These are phyloP conservation scores for Trichonephila inaurata DNA, from an alignment of 1,140 invertebrate species.

Conservation along the genomic window DNA sequence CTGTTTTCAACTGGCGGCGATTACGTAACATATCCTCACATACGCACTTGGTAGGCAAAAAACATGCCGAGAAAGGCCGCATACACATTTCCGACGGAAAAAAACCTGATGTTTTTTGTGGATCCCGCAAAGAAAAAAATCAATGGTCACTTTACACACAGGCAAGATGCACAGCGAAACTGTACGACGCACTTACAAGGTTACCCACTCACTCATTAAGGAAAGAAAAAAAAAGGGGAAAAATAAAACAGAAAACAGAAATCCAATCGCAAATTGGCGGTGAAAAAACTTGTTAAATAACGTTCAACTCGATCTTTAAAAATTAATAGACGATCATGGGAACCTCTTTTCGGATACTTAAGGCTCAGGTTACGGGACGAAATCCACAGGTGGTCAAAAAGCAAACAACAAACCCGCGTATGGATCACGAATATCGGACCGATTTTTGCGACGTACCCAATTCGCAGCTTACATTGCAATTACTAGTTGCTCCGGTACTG, in stretches of 20 bases:
- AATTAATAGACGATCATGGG: background rate
- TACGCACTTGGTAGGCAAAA: slow-evolving; percentile 1
- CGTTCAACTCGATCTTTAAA: background rate
- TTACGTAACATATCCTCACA: slow-evolving; percentile 12
- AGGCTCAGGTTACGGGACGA: background rate
- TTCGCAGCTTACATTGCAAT: slow-evolving; percentile 45
- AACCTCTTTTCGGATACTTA: background rate
- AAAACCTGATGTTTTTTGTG: background rate
- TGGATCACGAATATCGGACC: slow-evolving; percentile 41
- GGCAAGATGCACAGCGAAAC: background rate
- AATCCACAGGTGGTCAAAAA: slow-evolving; percentile 73
- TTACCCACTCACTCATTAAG: slow-evolving; percentile 67
- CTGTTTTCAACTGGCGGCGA: background rate
- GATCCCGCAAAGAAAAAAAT: background rate
- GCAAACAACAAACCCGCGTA: slow-evolving; percentile 58
- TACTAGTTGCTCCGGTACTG: slow-evolving; percentile 53
- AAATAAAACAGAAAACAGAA: slow-evolving; percentile 16
- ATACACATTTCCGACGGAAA: background rate
- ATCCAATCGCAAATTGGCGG: background rate
- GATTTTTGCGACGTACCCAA: slow-evolving; percentile 13
- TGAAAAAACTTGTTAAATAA: background rate
- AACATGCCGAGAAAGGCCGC: background rate
- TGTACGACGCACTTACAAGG: slow-evolving; percentile 73
- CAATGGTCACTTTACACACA: background rate
- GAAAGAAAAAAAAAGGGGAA: background rate